Conservation (phyloP, 2,888 invertebrate genomes). For the Orchesellides sinensis region DNA sequence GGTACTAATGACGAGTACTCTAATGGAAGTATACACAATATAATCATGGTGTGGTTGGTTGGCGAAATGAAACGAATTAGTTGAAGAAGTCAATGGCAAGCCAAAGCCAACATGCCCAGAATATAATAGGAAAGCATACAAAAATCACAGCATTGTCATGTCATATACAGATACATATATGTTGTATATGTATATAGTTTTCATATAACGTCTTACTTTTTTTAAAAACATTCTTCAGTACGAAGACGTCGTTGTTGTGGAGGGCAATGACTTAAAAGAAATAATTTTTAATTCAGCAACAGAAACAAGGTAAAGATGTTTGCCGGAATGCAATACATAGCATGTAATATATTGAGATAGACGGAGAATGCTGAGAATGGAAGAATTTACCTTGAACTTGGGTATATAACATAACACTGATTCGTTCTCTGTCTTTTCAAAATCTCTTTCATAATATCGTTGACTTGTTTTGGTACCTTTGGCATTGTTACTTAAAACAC, state of each 20-base stretch:
- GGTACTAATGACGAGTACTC: conserved; percentile 14
- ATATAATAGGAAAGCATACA: not conserved
- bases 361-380: not conserved
- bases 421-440: too few relatives aligned
- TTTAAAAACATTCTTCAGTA: conserved; percentile 15
- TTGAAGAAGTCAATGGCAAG: conserved; percentile 57
- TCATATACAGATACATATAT: too few relatives aligned
- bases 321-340: conserved; percentile 8
- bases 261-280: conserved; percentile 61
- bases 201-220: not conserved
- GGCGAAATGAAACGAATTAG: conserved; percentile 52
- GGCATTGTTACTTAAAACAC: too few relatives aligned
- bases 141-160: conserved; percentile 36
- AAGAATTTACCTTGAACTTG: conserved; percentile 49
- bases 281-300: conserved; percentile 35
- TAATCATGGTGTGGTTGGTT: conserved; percentile 45
- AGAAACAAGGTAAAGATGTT: conserved; percentile 6
- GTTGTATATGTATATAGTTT: too few relatives aligned
- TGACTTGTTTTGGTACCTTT: too few relatives aligned
- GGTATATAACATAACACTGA: too few relatives aligned
- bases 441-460: too few relatives aligned
- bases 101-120: conserved; percentile 14
- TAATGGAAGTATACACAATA: conserved; percentile 20
- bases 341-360: not conserved
- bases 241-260: conserved; percentile 17